Percentiles rank a stretch among this genome's conserved stretches.
These are phyloP conservation scores for Phalacrocorax pelagicus DNA, from an alignment of 2,113 vertebrate genomes.

Conservation along the genomic window DNA sequence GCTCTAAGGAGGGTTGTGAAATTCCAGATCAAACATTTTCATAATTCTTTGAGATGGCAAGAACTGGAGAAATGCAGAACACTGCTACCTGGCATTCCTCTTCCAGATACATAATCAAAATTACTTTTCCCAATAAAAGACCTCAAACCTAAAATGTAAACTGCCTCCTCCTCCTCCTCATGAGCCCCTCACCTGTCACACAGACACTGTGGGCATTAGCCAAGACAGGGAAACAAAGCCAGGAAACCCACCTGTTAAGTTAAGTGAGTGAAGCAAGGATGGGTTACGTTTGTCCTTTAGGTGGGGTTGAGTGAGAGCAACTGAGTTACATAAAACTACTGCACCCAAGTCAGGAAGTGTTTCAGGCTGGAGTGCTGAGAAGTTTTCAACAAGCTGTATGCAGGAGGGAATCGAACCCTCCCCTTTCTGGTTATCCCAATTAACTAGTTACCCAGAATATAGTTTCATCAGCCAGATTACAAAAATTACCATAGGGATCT, in stretches of 20 bases:
- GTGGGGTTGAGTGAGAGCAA: background rate
- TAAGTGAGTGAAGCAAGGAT: background rate
- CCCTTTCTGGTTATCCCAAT: conserved; percentile 9
- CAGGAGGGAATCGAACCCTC: conserved; percentile 7
- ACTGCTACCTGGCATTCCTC: background rate
- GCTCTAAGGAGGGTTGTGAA: background rate
- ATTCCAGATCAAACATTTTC: background rate
- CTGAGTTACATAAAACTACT: conserved; percentile 20
- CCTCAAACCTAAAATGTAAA: background rate
- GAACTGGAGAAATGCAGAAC: background rate
- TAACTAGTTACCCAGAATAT: conserved; percentile 45
- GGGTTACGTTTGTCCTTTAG: conserved; percentile 2
- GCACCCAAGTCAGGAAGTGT: conserved; percentile 12
- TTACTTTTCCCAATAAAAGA: background rate
- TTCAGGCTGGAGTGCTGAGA: background rate
- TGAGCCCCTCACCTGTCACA: rapidly evolving
- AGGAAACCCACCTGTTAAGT: background rate
- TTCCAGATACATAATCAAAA: background rate
- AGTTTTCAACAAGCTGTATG: background rate
- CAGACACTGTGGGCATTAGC: background rate
- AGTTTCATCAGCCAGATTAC: background rate
- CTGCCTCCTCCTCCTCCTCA: background rate
- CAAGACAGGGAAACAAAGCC: background rate
- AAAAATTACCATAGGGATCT: background rate
- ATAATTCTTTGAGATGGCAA: background rate